Base-by-base conservation (phyloP, 2,797 vertebrate species). In the Valencia hispanica region DNA sequence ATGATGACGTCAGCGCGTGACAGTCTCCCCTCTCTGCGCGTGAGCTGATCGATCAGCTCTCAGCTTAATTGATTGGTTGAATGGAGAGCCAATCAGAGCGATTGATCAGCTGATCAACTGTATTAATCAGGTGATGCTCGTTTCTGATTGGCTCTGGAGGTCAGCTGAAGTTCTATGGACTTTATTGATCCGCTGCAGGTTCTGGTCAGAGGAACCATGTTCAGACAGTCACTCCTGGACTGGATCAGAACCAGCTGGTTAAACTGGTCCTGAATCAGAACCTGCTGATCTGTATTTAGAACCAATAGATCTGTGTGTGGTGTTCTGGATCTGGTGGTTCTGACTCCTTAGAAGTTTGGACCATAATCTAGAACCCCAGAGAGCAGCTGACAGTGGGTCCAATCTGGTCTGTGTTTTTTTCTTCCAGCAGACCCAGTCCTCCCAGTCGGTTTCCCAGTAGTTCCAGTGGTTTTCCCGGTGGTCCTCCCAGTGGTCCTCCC, bases 1-100 rank as follows among this genome's bases (percentile, higher is more conserved):
- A 68, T 72, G 88, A 91, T 91, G 91, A 92, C 88, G 73, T 93
- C 90, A 91, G 59, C 86, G 82, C 14, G 81, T 88, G 89, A 89
- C 18, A 72, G 82, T 81, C 72, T 76, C 7, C 70, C 79, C 63
- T 82, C 39, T 61, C 63, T 75, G 57, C 75, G 74, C 70, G 72
- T 77, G 75, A 88, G 84, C 87, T 88, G 90, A 91, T 92, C 85
- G 76, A 89, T 88, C 79, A 75, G 68, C 41, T 76, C 72, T 84
- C 85, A 89, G 88, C 88, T 89, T 36, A 57, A 78, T 77, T 75
- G 34, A 65, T 77, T 9, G 41, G 1, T 1, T 70, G 18, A 25
- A 22, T 34, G 43, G 27, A 27, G 5, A 34, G 27, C 59, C 36
- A 32, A 36, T 73, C 50, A 55, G 36, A 57, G 55, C 10, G 25